Base-by-base conservation (phyloP, 2,888 invertebrate species). In the Fabriciana adippe region DNA sequence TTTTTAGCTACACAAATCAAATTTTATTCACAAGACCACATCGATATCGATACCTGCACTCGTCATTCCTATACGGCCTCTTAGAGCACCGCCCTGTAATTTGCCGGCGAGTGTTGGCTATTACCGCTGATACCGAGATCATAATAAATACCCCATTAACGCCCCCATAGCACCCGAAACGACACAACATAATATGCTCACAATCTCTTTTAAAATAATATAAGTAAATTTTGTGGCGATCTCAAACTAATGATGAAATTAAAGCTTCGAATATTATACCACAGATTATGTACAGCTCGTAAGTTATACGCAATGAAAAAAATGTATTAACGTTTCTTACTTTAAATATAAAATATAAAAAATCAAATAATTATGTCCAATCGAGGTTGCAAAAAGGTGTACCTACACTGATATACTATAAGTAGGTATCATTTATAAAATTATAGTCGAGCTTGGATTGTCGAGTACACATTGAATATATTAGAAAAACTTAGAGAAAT, bases 121-220 rank as follows among this genome's bases (percentile, higher is more conserved):
- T 92, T 92, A 91, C 89, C 81, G 87, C 87, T 89, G 91, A 92
- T 92, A 90, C 90, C 89, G 86, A 88, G 90, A 92, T 92, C 92
- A 92, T 92, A 92, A 92, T 92, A 92, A 92, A 92, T 92, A 92
- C 90, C 85, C 92, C 89, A 92, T 92, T 91, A 92, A 91, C 92
- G 91, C 91, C 92, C 89, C 90, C 87, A 79, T 84, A 88, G 87
- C 89, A 88, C 89, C 89, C 91, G 89, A 91, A 90, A 90, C 86
- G 88, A 84, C 88, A 85, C 84, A 87, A 72, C 66, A 72, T 69
- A 64, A 70, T 72, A 73, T 70, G 67, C 70, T 67, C 67, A 70
- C 65, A 70, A 65, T 68, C 68, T 51, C 59, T 35, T 66, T 59
- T 57, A 57, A 64, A 67, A 67, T 70, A 65, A 59, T 55, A 66